Evolutionary conservation across 1,140 invertebrate species (phyloP).

Genomic region (Rhagoletis zephyria): DNA sequence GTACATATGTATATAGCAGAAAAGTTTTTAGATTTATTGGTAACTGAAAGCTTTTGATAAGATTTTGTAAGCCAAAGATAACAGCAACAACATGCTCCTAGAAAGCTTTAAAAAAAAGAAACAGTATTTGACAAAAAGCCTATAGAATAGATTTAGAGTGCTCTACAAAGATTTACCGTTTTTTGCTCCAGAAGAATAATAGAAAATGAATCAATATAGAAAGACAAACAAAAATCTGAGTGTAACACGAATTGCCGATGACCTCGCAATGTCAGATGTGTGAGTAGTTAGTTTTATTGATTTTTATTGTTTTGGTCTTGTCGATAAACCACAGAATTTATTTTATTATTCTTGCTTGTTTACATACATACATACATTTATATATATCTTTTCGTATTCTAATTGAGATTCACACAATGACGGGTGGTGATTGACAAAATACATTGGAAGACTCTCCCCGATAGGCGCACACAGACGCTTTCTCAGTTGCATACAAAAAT

Average conservation of each 20-base stretch:
- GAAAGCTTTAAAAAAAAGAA: too few relatives aligned
- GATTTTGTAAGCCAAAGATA: too few relatives aligned
- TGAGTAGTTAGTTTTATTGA: not conserved
- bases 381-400: not conserved
- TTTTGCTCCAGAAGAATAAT: constrained; percentile 11
- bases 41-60: too few relatives aligned
- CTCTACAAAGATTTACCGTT: too few relatives aligned
- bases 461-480: not conserved
- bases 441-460: constrained; percentile 12
- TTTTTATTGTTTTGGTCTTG: constrained; percentile 6
- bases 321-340: not conserved
- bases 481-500: not conserved
- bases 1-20: not conserved
- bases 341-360: not conserved
- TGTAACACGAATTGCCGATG: not conserved
- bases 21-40: too few relatives aligned
- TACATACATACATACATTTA: not conserved
- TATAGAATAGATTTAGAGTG: not conserved
- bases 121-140: too few relatives aligned
- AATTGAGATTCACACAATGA: constrained; percentile 12
- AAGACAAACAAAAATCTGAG: not conserved
- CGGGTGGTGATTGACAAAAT: constrained; percentile 25
- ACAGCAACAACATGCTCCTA: too few relatives aligned
- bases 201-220: not conserved
- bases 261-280: not conserved